Base-by-base conservation (phyloP, 2,797 vertebrate genomes). In the Mionectes olivaceus region DNA sequence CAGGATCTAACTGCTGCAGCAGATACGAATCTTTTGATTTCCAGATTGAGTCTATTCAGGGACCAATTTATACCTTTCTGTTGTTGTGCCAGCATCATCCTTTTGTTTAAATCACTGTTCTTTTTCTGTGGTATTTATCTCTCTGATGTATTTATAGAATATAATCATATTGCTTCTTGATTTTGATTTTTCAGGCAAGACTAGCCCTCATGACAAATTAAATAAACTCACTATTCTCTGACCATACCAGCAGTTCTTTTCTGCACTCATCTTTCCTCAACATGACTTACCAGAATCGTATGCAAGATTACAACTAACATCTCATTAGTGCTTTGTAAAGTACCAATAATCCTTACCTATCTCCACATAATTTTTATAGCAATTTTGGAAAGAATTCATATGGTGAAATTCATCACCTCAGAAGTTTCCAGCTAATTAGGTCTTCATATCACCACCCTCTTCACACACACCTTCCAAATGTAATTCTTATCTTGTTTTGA, bases 141-240 rank as follows among this genome's bases (percentile, higher is more conserved):
- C 83, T 95, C 50, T 92, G 92, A 79, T 89, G 52, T 91, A 94
- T 95, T 95, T 93, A 90, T 94, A 92, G 83, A 93, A 82, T 17
- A 15, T 2, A 83, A 47, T 39, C 4, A 13, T 67, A 76, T 56
- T 90, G 69, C 22, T 69, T 79, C 56, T 87, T 2, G 1, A 16
- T 87, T 95, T 70, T 49, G 5, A 33, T 76, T 90, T 82, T 9
- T 23, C 23, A 49, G 25, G 22, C 19, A 68, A 67, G 74, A 59
- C 39, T 70, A 49, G 11, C n/a, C 80, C 21, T 80, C 33, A 30
- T 19, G n/a, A 71, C 17, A 91, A 61, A 56, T 65, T 73, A 83
- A 87, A 91, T 30, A 86, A 94, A 69, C 4, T 9, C 3, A 0
- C 35, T 61, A 18, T 86, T 82, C n/a, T 90, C 43, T 89, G 55